A percentile compares a stretch with the other conserved stretches of the same genome.
Evolutionary conservation across 2,888 invertebrate genomes (phyloP).

Genomic region (Diabrotica balteata): DNA sequence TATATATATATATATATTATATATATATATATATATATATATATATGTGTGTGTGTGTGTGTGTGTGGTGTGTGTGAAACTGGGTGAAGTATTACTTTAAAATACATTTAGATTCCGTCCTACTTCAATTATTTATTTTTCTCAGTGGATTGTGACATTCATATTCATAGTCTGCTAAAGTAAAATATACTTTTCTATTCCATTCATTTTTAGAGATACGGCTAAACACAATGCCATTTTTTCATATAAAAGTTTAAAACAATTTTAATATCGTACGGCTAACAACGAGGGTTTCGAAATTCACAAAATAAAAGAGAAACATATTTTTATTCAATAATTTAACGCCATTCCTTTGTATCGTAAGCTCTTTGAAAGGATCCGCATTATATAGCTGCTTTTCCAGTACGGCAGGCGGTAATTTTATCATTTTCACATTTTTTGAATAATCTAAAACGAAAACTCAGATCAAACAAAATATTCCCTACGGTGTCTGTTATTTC

Average conservation of each 20-base stretch:
- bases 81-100: no score
- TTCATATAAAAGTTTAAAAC: background rate
- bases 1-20: no score
- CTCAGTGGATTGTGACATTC: no score
- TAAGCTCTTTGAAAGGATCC: slow-evolving; percentile 2
- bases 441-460: slow-evolving; percentile 11
- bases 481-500: background rate
- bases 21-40: no score
- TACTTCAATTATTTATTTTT: no score
- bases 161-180: no score
- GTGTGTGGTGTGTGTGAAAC: no score
- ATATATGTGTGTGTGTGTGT: no score
- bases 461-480: slow-evolving; percentile 21
- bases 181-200: no score
- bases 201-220: no score
- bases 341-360: slow-evolving; percentile 10
- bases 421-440: slow-evolving; percentile 22
- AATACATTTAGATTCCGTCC: no score
- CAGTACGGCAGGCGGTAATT: slow-evolving; percentile 1
- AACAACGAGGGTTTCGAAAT: background rate
- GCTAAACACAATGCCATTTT: no score
- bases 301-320: slow-evolving; percentile 2
- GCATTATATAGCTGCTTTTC: slow-evolving; percentile 3
- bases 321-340: slow-evolving; percentile 9
- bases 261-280: background rate